Evolutionary conservation across 2,888 invertebrate genomes (phyloP), one percentile per base, ranked within the genome.

Genomic region (Leucoptera coffeella): DNA sequence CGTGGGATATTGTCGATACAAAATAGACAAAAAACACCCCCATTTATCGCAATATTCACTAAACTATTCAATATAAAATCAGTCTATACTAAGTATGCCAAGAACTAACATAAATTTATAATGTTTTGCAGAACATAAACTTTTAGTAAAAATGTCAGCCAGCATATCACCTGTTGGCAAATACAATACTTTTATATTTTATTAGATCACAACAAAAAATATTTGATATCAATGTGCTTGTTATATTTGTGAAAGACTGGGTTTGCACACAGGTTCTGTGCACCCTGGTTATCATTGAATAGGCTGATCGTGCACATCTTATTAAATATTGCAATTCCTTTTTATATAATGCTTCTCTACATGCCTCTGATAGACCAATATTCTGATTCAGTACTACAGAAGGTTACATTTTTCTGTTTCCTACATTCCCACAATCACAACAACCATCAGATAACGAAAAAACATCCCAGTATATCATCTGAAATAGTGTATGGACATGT

Each of bases 331-430:
- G 2, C 10, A 29, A 22, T 22, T 29, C 26, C 17, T 19, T 15
- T 15, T 26, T 17, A 26, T 29, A 29, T 9, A 29, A 22, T 10
- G 26, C 29, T 26, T 29, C 26, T 11, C 29, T 21, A 29, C 12
- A 15, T 13, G 26, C 26, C 15, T 29, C 29, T 12, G 29, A 26
- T 7, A 29, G 11, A 3, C 26, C 25, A 9, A 26, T 14, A 29
- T 17, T 29, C 29, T 15, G 26, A 22, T 13, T 29, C 29, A 15
- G 29, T 22, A 26, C 29, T 29, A 15, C 22, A 23, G 3, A 29
- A 14, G 2, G 26, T 5, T 3, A 28, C 25, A n/a, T 24, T 24
- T 9, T 22, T 22, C 13, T 29, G 29, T 22, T 29, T 29, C n/a
- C 13, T 21, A 12, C 29, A 17, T 12, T 22, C 14, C 26, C 22